Evolutionary conservation across 1,140 invertebrate genomes (phyloP), one percentile per base, ranked within the genome.

Genomic region (Pectinophora gossypiella): DNA sequence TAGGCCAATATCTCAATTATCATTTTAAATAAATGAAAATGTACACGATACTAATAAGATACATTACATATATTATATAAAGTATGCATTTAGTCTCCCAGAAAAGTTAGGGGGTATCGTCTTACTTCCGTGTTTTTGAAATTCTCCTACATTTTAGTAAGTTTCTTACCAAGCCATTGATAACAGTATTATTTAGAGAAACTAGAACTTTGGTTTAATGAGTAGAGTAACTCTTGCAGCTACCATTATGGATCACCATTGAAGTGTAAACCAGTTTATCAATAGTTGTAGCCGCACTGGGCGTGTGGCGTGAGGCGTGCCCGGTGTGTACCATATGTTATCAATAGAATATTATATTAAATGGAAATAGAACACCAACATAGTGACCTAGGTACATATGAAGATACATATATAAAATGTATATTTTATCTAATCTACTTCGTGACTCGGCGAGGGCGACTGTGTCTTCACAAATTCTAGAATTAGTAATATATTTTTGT

Each of bases 141-240:
- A 67, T 68, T 66, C 51, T 54, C 61, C 57, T 61, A 59, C 61
- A 59, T 68, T 69, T 75, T 78, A 76, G 74, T 84, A 82, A 80
- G 76, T 78, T 78, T 80, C 71, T 73, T 85, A 87, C 79, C 80
- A 85, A 85, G 81, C 84, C 84, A 87, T 87, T 87, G 84, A 85
- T 72, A 84, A 85, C 84, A 87, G 84, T 87, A 87, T 87, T 87
- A 87, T 84, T 87, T 85, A 85, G 81, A 83, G 64, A 79, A 79
- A 82, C 71, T 87, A 83, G 80, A 78, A 72, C 55, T 80, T 84
- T 71, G 66, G 71, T 81, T 77, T 73, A 77, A 82, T 56, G 61
- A 59, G 71, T 84, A 83, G 77, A 67, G 48, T 79, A 80, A 75
- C 77, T 64, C 68, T 68, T 63, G 72, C 74, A 72, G 67, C 70